Evolutionary conservation across 2,113 vertebrate genomes (phyloP).

Genomic region (Salvelinus fontinalis): DNA sequence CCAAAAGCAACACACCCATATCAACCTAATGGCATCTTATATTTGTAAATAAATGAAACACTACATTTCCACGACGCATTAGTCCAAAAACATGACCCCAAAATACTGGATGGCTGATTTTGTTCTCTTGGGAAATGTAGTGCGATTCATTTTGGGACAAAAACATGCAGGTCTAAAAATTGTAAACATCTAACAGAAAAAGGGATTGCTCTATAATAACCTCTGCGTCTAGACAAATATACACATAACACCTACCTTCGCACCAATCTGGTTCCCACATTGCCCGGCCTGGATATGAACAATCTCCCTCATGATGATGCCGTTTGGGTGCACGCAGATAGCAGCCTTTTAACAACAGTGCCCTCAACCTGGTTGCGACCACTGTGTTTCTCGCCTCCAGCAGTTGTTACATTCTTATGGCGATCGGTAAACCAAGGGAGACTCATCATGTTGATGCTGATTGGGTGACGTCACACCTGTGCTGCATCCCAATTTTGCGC

Average conservation of each 20-base stretch:
- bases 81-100: neutral
- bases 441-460: slow-evolving; percentile 43
- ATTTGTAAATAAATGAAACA: neutral
- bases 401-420: slow-evolving; percentile 47
- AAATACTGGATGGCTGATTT: neutral
- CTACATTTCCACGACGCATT: neutral
- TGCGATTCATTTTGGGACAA: neutral
- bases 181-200: neutral
- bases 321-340: slow-evolving; percentile 31
- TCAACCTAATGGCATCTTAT: neutral
- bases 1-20: slow-evolving; percentile 42
- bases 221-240: neutral
- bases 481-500: slow-evolving; percentile 43
- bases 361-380: slow-evolving; percentile 30
- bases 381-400: slow-evolving; percentile 40
- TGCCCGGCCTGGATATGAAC: slow-evolving; percentile 97
- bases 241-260: slow-evolving; percentile 80
- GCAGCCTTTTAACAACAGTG: slow-evolving; percentile 19
- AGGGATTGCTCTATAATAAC: neutral
- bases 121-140: neutral
- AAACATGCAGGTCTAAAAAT: neutral
- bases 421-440: slow-evolving; percentile 37
- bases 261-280: slow-evolving; percentile 96
- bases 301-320: slow-evolving; percentile 89
- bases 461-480: slow-evolving; percentile 49